Percentiles rank a stretch among this genome's conserved stretches.
phyloP scores from a whole-genome alignment of 2,113 vertebrate species.

The Tauraco erythrolophus region DNA sequence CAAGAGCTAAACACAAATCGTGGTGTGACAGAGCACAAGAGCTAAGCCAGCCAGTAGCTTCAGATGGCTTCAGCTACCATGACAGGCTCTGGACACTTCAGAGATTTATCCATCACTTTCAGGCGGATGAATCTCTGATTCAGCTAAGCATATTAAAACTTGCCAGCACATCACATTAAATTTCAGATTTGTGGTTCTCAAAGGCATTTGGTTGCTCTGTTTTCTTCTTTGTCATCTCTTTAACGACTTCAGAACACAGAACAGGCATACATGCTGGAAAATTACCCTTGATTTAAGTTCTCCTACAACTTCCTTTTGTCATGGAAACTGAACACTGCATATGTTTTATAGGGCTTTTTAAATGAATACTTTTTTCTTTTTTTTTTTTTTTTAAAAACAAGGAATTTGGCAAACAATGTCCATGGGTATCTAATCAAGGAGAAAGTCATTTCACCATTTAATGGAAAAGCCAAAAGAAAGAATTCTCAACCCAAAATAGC shows the following conservation, averaged over 20 bases:
- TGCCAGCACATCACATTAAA: not conserved
- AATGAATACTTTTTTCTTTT: not conserved
- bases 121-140: not conserved
- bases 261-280: not conserved
- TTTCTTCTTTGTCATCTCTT: not conserved
- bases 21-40: not conserved
- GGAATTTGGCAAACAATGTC: not conserved
- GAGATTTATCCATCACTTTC: not conserved
- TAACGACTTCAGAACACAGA: not conserved
- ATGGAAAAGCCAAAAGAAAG: not conserved
- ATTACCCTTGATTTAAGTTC: not conserved
- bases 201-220: not conserved
- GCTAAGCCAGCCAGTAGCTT: not conserved
- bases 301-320: not conserved
- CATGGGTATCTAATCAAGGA: not conserved
- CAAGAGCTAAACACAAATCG: not conserved
- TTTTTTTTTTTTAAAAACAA: not conserved
- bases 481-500: not conserved
- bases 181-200: constrained; percentile 35
- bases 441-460: not conserved
- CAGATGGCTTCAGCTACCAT: not conserved
- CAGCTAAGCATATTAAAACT: not conserved
- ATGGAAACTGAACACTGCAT: not conserved
- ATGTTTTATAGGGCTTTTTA: no score
- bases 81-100: not conserved